Conservation (phyloP, 2,113 vertebrate species). For the Thamnaconus septentrionalis region DNA sequence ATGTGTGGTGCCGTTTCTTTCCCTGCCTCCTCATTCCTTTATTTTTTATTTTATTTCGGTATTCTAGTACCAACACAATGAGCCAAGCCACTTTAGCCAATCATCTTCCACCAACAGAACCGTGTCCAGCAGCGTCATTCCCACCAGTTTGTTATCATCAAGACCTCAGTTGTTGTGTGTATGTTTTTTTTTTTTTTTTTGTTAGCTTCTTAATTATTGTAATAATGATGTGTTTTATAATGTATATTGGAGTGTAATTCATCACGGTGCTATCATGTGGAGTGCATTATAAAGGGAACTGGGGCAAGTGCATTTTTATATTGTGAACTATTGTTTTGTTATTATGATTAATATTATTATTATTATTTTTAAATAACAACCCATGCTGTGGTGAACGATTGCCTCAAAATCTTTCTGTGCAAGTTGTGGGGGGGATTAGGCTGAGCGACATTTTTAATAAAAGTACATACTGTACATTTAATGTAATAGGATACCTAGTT, state of each 20-base stretch:
- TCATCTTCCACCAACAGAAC: background rate
- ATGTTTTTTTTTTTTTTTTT: slow-evolving; percentile 26
- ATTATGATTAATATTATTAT: background rate
- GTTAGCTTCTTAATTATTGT: slow-evolving; percentile 38
- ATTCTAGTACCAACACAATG: slow-evolving; percentile 10
- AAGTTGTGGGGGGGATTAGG: slow-evolving; percentile 53
- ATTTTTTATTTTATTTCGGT: slow-evolving; percentile 25
- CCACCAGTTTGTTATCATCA: slow-evolving; percentile 25
- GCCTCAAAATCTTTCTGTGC: slow-evolving; percentile 49
- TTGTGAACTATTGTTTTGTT: too few relatives aligned
- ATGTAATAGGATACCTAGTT: slow-evolving; percentile 32
- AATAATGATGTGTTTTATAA: slow-evolving; percentile 50
- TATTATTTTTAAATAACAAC: slow-evolving; percentile 50
- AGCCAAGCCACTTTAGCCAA: slow-evolving; percentile 25
- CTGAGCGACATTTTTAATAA: slow-evolving; percentile 66
- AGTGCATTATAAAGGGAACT: slow-evolving; percentile 57
- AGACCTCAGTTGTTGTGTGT: slow-evolving; percentile 56
- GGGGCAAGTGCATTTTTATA: slow-evolving; percentile 53
- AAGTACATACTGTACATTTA: slow-evolving; percentile 63
- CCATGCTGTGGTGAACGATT: slow-evolving; percentile 49
- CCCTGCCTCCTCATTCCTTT: slow-evolving; percentile 9
- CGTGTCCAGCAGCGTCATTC: slow-evolving; percentile 5
- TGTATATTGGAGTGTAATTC: slow-evolving; percentile 62
- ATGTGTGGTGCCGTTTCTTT: too few relatives aligned
- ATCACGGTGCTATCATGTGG: slow-evolving; percentile 69